Base-by-base conservation (phyloP, 35 echinoderm and acorn worm genomes). In the Holothuria glaberrima region DNA sequence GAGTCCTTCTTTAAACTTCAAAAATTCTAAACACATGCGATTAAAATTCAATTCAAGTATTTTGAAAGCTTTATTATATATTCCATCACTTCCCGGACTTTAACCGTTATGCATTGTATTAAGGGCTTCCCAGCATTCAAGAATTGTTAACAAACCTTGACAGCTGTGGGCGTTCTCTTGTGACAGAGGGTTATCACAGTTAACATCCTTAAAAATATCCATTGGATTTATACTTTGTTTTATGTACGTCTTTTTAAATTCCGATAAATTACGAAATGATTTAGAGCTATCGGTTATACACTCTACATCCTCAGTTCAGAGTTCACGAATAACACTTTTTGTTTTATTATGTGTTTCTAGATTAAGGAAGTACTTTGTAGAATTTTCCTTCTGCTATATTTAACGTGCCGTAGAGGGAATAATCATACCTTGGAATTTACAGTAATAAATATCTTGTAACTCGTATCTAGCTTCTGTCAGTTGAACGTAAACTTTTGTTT, bases 401-500 rank as follows among this genome's bases (percentile, higher is more conserved):
- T 21, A 75, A 35, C 27, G 71, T 45, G 71, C 71, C 31, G 22
- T 33, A 35, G 5, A 75, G 6, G 22, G 34, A 32, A 75, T 75
- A 21, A n/a, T n/a, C n/a, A n/a, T n/a, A n/a, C n/a, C n/a, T n/a
- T n/a, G n/a, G n/a, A n/a, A n/a, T n/a, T n/a, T 6, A 75, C 31
- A 75, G 21, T 75, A 20, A 0, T 33, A 75, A 30, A 75, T 33
- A 75, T 36, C 22, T 75, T 75, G 5, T 75, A 75, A 75, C 36
- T 6, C 12, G 36, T 6, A 12, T 75, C 71, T 12, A 36, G 28
- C 71, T 1, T 45, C 36, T 7, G 71, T 75, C 36, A 14, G 36
- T 35, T 75, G 14, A 22, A 9, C 36, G 12, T 75, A 75, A 75
- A 75, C 30, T 75, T 75, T 28, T 30, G 71, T 20, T 32, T 28